Base-by-base conservation (phyloP, 2,113 vertebrate genomes). In the Colossoma macropomum region DNA sequence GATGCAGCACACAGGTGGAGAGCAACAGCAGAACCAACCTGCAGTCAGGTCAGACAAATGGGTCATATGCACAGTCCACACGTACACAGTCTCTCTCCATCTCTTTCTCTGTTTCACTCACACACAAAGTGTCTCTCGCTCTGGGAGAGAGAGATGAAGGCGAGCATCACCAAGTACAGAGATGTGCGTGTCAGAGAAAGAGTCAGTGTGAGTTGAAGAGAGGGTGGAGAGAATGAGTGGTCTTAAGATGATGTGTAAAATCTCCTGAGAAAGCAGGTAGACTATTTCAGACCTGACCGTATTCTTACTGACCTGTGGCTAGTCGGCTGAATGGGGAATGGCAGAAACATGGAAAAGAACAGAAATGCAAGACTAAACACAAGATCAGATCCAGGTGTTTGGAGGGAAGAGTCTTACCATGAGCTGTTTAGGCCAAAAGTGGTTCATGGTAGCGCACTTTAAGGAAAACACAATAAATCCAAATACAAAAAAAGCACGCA, bases 241-340 rank as follows among this genome's bases (percentile, higher is more conserved):
- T 25, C 16, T 75, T 50, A 62, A 28, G n/a, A 77, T 28, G 75
- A 65, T 19, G 25, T 63, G 70, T 56, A 48, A 68, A 41, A 73
- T 41, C 17, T 76, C 63, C 16, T n/a, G 48, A 65, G 66, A 52
- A 66, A 72, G 15, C 28, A 5, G 1, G 25, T 6, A 25, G 34
- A 65, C 23, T 30, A 48, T 85, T 77, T 74, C 65, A 85, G 68
- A 48, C 56, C 68, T 74, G 52, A 85, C 60, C 54, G 25, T 60
- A 38, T 56, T 59, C 21, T 85, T 50, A 59, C 25, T 78, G 59
- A 59, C 60, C 45, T 59, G 56, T 17, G 1, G 80, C 45, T 68
- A 56, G 48, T 52, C 12, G 38, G 30, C 30, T 38, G 77, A 56
- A 12, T 7, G 13, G 48, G 65, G 48, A 79, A 54, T 25, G 59